These are phyloP conservation scores for Automeris io DNA, from an alignment of 2,888 invertebrate genomes.

Conservation along the genomic window DNA sequence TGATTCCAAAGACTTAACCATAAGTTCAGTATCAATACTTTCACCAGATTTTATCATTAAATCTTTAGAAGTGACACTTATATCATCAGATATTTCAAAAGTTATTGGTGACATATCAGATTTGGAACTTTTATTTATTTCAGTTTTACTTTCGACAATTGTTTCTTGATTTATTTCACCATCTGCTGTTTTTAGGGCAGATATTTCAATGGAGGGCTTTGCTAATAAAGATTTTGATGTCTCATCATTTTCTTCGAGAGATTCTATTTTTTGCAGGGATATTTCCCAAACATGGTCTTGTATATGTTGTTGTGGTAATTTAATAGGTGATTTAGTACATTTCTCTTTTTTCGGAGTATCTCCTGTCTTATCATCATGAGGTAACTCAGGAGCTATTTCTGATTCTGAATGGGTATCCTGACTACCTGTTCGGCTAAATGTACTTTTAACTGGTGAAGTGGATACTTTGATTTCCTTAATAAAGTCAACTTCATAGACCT, in stretches of 20 bases:
- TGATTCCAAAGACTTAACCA: constrained; percentile 71
- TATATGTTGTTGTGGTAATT: constrained; percentile 61
- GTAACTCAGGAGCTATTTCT: constrained; percentile 70
- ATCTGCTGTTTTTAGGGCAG: constrained; percentile 39
- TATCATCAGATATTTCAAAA: constrained; percentile 59
- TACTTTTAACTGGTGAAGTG: constrained; percentile 66
- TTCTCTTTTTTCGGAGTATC: constrained; percentile 60
- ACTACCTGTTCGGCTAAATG: constrained; percentile 72
- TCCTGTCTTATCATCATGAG: constrained; percentile 58
- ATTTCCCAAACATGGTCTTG: constrained; percentile 69
- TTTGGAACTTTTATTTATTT: constrained; percentile 44
- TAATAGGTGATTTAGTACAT: constrained; percentile 54
- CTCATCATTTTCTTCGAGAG: constrained; percentile 52
- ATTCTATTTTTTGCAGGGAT: constrained; percentile 57
- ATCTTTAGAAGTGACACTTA: constrained; percentile 62
- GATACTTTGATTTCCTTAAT: constrained; percentile 74
- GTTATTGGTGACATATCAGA: constrained; percentile 59
- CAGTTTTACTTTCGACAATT: constrained; percentile 38
- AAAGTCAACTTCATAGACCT: constrained; percentile 71
- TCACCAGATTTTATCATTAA: constrained; percentile 72
- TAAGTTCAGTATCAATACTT: constrained; percentile 69
- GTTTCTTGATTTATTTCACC: constrained; percentile 44
- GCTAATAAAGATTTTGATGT: constrained; percentile 35
- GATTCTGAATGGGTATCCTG: constrained; percentile 77
- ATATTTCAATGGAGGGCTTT: constrained; percentile 27